Evolutionary conservation across 2,113 vertebrate species (phyloP).

Genomic region (Chaetorhynchus papuensis): DNA sequence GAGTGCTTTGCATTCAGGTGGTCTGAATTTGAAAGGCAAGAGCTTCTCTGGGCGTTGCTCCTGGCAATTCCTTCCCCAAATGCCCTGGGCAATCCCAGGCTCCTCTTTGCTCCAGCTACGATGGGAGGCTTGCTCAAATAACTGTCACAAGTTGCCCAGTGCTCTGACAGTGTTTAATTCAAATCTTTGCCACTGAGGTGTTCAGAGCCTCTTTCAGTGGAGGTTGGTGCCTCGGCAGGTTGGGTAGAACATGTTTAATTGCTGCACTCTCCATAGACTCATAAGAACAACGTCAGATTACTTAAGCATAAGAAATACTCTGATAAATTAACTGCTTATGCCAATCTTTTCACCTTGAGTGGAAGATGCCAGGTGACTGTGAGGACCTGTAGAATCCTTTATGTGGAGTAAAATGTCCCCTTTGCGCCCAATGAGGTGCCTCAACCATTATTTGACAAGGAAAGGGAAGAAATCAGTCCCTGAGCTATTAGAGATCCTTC

Average conservation of each 20-base stretch:
- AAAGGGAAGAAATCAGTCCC: neutral
- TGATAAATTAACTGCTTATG: neutral
- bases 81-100: neutral
- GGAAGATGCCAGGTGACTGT: neutral
- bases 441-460: neutral
- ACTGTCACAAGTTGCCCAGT: neutral
- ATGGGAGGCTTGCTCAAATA: neutral
- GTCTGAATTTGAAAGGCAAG: neutral
- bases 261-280: neutral
- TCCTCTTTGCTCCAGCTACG: neutral
- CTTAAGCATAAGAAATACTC: neutral
- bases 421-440: accelerated
- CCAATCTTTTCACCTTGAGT: neutral
- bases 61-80: neutral
- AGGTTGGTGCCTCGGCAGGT: neutral
- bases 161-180: neutral
- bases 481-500: neutral
- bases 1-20: neutral
- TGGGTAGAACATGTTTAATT: neutral
- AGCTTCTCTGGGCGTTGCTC: neutral
- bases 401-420: neutral
- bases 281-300: neutral
- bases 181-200: neutral
- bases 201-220: neutral
- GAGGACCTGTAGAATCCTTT: neutral